Evolutionary conservation across 2,797 vertebrate species (phyloP), one percentile per base, ranked within the genome.

Genomic region (Nannoperca obscura): DNA sequence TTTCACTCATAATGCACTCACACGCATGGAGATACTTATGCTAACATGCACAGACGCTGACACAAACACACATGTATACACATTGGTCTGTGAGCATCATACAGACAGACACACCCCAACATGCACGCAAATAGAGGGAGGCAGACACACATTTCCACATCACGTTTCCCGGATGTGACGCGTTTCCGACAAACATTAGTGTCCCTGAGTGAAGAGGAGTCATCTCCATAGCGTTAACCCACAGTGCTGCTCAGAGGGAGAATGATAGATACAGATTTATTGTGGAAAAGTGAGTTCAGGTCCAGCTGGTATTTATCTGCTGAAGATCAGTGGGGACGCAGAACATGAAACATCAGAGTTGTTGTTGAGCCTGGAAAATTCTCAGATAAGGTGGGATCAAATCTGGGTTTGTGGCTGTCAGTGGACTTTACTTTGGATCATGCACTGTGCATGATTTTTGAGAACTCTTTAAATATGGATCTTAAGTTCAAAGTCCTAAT

Each of bases 1-100:
- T 80, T 89, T 88, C 74, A 81, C 81, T 84, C 85, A 81, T 76
- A 88, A 90, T 60, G 72, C 76, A 71, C 85, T 90, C 86, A 88
- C 84, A 90, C 73, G 69, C 86, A 85, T 81, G 55, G 71, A 86
- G 81, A 86, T 81, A 72, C 84, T 77, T 80, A 66, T 83, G 85
- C 82, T 80, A 71, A 62, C 85, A 86, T 62, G 66, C 79, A 68
- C 68, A 87, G 71, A 88, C 58, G 24, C 83, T 80, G 82, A 88
- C 67, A 91, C 84, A 84, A 72, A 86, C 83, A 88, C 75, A 80
- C 38, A 24, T 54, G 55, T 62, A 30, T 22, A 71, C 60, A 66
- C 78, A 70, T 44, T 68, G 70, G 57, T 67, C 67, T 61, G 38
- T 44, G 57, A 74, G 70, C 75, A 76, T 52, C 36, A 68, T 24